A percentile compares a stretch with the other conserved stretches of the same genome.
Conservation (phyloP, 1,140 invertebrate species). For the Solenopsis fugax region DNA sequence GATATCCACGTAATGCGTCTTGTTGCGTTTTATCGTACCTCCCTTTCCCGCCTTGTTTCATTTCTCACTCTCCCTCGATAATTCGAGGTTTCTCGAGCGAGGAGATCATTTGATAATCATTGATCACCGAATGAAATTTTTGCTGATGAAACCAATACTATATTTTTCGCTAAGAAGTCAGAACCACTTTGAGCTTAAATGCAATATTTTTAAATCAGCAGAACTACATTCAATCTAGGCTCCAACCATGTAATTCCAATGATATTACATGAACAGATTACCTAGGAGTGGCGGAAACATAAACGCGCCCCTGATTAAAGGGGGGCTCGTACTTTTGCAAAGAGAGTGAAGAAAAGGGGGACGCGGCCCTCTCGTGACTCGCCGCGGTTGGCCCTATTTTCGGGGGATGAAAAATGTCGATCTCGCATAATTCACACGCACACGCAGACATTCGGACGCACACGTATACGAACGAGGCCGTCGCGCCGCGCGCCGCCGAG, state of each 20-base stretch:
- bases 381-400: conserved; percentile 38
- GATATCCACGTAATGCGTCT: conserved; percentile 49
- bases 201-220: not conserved
- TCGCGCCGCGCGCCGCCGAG: not conserved
- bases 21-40: conserved; percentile 31
- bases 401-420: conserved; percentile 49
- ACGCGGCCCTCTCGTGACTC: conserved; percentile 36
- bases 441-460: not conserved
- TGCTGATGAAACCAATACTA: not conserved
- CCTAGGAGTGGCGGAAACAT: conserved; percentile 3
- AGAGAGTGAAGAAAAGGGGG: conserved; percentile 9
- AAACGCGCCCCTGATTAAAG: conserved; percentile 9
- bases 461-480: conserved; percentile 43
- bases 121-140: not conserved
- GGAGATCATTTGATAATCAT: not conserved
- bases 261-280: conserved; percentile 14
- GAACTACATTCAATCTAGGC: not conserved
- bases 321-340: not conserved
- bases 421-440: conserved; percentile 5
- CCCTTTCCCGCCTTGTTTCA: conserved; percentile 3
- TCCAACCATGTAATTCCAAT: not conserved
- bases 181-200: not conserved
- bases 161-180: not conserved
- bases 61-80: not conserved
- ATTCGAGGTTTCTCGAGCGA: not conserved